Evolutionary conservation across 2,888 invertebrate genomes (phyloP), one percentile per base, ranked within the genome.

Genomic region (Scaptomyza polygonia): DNA sequence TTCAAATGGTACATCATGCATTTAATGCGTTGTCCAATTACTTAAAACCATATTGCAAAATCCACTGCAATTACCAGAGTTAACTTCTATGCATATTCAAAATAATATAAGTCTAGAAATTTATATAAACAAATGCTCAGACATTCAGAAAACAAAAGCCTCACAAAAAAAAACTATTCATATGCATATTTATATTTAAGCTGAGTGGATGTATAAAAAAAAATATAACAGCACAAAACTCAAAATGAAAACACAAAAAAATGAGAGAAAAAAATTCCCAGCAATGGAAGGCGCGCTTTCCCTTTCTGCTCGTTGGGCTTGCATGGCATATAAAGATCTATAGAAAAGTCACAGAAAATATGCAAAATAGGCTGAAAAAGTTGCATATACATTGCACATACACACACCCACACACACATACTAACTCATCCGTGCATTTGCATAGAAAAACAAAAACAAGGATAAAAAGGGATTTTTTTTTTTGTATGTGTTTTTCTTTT

Each of bases 311-410:
- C 52, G 55, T 30, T 59, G 39, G 67, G 56, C 53, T 36, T 53
- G 48, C 43, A 39, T 56, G 42, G 53, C 62, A 63, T 43, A 49
- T 45, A 53, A 49, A 43, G 29, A 48, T 43, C 59, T 64, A 68
- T 52, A 30, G 42, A 65, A 64, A 58, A 47, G 42, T 54, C 61
- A 53, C 43, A 67, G 39, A 69, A 79, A 79, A 75, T 66, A 78
- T 81, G 78, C 79, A 78, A 81, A 80, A 78, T 76, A 76, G 79
- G 78, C 80, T 63, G 77, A 59, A 77, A 74, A 77, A 79, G 67
- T 75, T 71, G 79, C 77, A 79, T 68, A 72, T 75, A 59, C 64
- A 61, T 34, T 32, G 49, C 64, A 57, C 55, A 44, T 59, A 30
- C 54, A 65, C 43, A 55, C 56, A 43, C 45, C 56, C 44, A 34